Conservation (phyloP, 2,113 vertebrate species). For the Sylvietta virens region DNA sequence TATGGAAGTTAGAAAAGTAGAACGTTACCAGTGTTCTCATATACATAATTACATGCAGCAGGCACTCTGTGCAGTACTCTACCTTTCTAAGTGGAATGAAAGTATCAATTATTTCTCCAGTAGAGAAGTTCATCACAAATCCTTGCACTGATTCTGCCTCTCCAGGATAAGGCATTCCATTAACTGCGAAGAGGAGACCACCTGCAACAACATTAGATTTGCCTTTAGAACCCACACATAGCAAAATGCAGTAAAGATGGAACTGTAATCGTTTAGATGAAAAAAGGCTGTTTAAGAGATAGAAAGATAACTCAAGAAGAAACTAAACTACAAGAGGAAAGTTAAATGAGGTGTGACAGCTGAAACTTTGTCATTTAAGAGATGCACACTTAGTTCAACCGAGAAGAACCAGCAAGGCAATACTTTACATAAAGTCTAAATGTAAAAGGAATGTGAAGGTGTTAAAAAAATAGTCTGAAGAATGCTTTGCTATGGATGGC, state of each 20-base stretch:
- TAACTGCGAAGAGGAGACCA: slow-evolving; percentile 88
- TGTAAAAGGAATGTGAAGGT: background rate
- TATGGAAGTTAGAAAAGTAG: background rate
- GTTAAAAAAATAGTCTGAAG: background rate
- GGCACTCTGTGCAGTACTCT: slow-evolving; percentile 8
- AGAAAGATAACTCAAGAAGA: background rate
- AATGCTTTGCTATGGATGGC: background rate
- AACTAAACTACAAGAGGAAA: background rate
- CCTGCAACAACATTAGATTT: slow-evolving; percentile 67
- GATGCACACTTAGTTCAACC: background rate
- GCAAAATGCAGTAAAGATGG: background rate
- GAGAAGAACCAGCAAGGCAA: background rate
- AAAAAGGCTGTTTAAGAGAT: background rate
- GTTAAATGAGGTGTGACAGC: background rate
- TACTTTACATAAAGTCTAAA: background rate
- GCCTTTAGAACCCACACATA: background rate
- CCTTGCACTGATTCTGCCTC: slow-evolving; percentile 76
- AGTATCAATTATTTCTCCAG: slow-evolving; percentile 83
- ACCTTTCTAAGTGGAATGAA: slow-evolving; percentile 89
- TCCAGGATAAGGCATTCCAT: slow-evolving; percentile 80
- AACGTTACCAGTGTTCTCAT: background rate
- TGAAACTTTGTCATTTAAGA: background rate
- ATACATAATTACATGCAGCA: background rate
- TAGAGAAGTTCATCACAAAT: slow-evolving; percentile 92
- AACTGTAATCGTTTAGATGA: background rate